These are phyloP conservation scores for Cantharis flavilabris DNA, from an alignment of 2,888 invertebrate genomes.

Conservation along the genomic window DNA sequence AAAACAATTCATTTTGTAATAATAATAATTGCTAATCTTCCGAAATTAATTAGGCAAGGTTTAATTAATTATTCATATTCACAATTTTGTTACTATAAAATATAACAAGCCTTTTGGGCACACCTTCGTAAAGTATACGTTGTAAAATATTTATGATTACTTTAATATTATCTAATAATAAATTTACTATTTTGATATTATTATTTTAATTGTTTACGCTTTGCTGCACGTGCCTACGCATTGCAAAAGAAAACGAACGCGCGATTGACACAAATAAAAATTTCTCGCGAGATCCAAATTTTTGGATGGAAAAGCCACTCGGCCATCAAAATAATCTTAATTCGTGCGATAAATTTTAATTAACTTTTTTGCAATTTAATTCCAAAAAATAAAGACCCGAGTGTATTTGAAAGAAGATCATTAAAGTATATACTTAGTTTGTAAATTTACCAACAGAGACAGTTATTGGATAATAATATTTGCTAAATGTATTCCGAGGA, in stretches of 20 bases:
- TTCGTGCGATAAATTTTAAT: not conserved
- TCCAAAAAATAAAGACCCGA: not conserved
- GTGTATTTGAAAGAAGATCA: not conserved
- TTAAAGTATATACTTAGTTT: slow-evolving; percentile 11
- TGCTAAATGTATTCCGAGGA: slow-evolving; percentile 33
- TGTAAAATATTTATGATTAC: not conserved
- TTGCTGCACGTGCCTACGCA: not conserved
- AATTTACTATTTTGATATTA: not conserved
- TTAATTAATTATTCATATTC: not conserved
- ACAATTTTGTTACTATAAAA: not conserved
- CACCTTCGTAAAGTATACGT: not conserved
- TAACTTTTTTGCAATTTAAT: not conserved
- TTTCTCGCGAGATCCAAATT: not conserved
- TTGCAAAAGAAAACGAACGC: not conserved
- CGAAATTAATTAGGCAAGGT: not conserved
- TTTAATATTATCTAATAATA: not conserved
- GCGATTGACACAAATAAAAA: not conserved
- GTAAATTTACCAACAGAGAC: slow-evolving; percentile 33
- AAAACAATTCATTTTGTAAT: not conserved
- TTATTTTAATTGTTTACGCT: not conserved
- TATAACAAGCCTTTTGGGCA: not conserved
- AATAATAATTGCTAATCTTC: not conserved
- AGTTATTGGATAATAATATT: slow-evolving; percentile 37
- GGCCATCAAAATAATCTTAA: not conserved
- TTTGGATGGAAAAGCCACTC: not conserved